A percentile compares a stretch with the other conserved stretches of the same genome.
Evolutionary conservation across 2,797 vertebrate species (phyloP).

Genomic region (Oreochromis mossambicus): DNA sequence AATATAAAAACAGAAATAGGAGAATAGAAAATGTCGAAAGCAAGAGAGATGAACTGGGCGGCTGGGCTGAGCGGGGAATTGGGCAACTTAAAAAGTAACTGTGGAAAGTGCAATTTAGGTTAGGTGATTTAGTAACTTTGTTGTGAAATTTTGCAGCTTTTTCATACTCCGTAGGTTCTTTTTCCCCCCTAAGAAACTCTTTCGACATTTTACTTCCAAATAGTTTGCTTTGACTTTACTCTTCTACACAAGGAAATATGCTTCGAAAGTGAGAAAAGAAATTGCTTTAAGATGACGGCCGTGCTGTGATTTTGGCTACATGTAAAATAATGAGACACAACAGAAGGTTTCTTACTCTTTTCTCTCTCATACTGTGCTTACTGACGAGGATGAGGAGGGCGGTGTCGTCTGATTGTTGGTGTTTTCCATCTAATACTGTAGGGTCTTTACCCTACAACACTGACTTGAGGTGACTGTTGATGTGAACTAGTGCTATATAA

Average conservation of each 20-base stretch:
- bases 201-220: neutral
- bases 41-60: neutral
- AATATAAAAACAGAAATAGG: neutral
- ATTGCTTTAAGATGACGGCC: neutral
- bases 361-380: neutral
- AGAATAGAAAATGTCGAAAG: neutral
- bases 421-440: neutral
- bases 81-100: neutral
- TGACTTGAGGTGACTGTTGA: neutral
- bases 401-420: neutral
- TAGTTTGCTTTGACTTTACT: neutral
- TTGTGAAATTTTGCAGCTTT: neutral
- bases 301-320: neutral
- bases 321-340: neutral
- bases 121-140: neutral
- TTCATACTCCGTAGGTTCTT: neutral
- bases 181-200: neutral
- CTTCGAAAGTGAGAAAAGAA: neutral
- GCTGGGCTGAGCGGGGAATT: neutral
- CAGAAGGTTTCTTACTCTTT: neutral
- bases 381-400: neutral
- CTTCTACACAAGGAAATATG: neutral
- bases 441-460: neutral
- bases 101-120: neutral
- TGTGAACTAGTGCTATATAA: neutral